Conservation (phyloP, 1,140 invertebrate species). For the Drosophila bifasciata region DNA sequence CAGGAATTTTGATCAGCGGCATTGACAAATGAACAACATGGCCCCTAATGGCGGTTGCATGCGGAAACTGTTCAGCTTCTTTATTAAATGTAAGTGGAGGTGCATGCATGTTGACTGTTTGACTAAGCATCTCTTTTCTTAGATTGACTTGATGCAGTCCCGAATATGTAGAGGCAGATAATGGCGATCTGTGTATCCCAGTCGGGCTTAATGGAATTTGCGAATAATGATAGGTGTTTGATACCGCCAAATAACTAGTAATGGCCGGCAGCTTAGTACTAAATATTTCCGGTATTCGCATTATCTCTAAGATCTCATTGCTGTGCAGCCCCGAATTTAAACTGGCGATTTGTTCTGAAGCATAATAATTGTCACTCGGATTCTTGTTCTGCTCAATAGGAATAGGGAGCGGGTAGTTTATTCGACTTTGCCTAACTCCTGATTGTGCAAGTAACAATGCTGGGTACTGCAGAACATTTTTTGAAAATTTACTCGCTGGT, state of each 20-base stretch:
- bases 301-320: conserved; percentile 70
- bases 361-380: conserved; percentile 1
- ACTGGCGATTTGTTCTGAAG: conserved; percentile 16
- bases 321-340: conserved; percentile 46
- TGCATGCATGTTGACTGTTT: conserved; percentile 71
- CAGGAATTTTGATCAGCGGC: conserved; percentile 55
- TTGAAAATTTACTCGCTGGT: not conserved
- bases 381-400: not conserved
- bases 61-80: conserved; percentile 45
- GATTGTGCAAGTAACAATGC: not conserved
- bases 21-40: conserved; percentile 33
- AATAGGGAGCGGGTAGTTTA: not conserved
- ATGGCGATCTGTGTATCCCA: not conserved
- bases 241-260: conserved; percentile 9
- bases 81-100: conserved; percentile 71
- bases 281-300: conserved; percentile 62
- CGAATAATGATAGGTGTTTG: conserved; percentile 9
- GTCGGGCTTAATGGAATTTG: conserved; percentile 2
- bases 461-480: not conserved
- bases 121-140: conserved; percentile 59
- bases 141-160: conserved; percentile 53
- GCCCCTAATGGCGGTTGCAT: conserved; percentile 27
- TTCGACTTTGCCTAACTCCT: too few species aligned
- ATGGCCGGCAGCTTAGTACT: conserved; percentile 38
- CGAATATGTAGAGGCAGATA: conserved; percentile 5